Conservation (phyloP, 2,888 invertebrate genomes). For the Heliconius charithonia region DNA sequence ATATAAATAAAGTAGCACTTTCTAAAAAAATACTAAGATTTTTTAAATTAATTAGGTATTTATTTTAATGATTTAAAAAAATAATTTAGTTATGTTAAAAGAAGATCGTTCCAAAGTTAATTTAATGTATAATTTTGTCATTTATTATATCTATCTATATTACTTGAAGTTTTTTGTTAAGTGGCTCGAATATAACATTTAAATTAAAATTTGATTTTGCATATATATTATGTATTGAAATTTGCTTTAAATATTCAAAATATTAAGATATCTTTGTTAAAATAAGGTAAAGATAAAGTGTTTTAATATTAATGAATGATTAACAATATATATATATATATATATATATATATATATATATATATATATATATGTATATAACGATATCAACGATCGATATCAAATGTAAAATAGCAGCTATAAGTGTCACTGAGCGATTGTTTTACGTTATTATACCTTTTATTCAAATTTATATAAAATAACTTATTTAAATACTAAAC, state of each 20-base stretch:
- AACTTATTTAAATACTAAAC: neutral
- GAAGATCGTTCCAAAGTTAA: neutral
- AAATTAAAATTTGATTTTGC: neutral
- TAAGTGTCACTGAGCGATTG: neutral
- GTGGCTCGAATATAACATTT: too few relatives aligned
- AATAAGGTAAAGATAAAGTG: neutral
- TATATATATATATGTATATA: too few relatives aligned
- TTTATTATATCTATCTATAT: neutral
- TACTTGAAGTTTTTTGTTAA: neutral
- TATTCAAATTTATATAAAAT: neutral
- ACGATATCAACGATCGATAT: neutral
- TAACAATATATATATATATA: neutral
- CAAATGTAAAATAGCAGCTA: neutral
- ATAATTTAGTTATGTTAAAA: neutral
- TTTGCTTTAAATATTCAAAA: neutral
- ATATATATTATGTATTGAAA: neutral
- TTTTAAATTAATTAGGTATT: too few relatives aligned
- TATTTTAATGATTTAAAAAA: too few relatives aligned
- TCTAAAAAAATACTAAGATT: neutral
- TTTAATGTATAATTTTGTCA: neutral
- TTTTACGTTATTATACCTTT: neutral
- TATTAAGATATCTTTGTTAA: neutral
- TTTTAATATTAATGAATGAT: neutral
- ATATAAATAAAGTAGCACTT: neutral
- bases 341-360: too few relatives aligned